Conservation (phyloP, 1,140 invertebrate species). For the Achroia grisella region DNA sequence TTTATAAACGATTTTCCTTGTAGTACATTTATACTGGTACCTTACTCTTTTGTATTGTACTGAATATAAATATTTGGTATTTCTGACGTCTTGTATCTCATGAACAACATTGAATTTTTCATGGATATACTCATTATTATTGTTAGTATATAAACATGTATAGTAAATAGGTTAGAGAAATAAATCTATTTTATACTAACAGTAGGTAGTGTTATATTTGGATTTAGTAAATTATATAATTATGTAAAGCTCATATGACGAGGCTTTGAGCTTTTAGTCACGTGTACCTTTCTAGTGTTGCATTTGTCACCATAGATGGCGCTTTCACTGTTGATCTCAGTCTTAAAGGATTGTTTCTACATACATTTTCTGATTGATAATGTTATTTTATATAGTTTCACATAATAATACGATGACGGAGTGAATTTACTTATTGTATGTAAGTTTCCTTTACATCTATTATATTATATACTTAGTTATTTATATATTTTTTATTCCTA, state of each 20-base stretch:
- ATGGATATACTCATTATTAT: conserved; percentile 29
- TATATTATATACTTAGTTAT: too few relatives aligned
- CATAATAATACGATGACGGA: too few relatives aligned
- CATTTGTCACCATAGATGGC: conserved; percentile 26
- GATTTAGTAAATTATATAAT: conserved; percentile 2
- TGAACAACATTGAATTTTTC: conserved; percentile 3
- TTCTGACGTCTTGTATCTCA: conserved; percentile 1
- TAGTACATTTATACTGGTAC: too few relatives aligned
- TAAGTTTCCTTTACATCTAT: not conserved
- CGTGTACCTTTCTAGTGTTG: conserved; percentile 30
- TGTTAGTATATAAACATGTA: conserved; percentile 26
- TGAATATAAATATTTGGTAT: too few relatives aligned
- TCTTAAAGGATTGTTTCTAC: not conserved
- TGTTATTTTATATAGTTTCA: too few relatives aligned
- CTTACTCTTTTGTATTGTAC: too few relatives aligned
- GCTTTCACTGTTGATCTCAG: conserved; percentile 24
- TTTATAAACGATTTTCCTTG: too few relatives aligned
- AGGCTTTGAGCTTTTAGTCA: conserved; percentile 46
- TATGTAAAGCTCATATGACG: conserved; percentile 31
- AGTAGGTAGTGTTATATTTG: conserved; percentile 29
- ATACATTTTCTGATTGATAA: conserved; percentile 9
- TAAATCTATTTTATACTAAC: conserved; percentile 70
- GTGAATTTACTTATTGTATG: too few relatives aligned
- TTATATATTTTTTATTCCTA: not conserved
- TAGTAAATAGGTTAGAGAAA: conserved; percentile 49